A percentile compares a stretch with the other conserved stretches of the same genome.
Conservation (phyloP, 1,140 invertebrate species). For the Drosophila funebris region DNA sequence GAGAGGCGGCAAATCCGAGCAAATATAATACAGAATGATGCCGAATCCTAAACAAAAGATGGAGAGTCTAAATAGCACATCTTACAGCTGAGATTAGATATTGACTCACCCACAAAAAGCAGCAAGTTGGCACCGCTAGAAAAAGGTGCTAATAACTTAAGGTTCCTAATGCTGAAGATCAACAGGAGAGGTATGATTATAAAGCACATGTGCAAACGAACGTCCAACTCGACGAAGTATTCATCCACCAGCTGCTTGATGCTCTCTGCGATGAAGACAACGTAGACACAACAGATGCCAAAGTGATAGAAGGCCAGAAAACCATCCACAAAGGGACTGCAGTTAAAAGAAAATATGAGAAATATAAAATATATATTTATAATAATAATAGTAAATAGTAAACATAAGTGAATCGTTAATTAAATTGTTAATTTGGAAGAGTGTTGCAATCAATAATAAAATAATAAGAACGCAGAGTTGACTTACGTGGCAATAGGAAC, state of each 20-base stretch:
- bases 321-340: constrained; percentile 86
- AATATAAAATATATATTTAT: too few relatives aligned
- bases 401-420: not conserved
- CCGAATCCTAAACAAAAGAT: constrained; percentile 83
- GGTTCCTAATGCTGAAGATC: constrained; percentile 90
- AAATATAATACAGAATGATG: constrained; percentile 89
- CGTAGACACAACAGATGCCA: constrained; percentile 95
- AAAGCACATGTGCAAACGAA: constrained; percentile 82
- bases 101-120: constrained; percentile 86
- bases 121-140: constrained; percentile 91
- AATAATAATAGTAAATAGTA: not conserved
- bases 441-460: too few relatives aligned
- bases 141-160: constrained; percentile 92
- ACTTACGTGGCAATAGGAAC: constrained; percentile 86
- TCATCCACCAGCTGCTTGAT: constrained; percentile 86
- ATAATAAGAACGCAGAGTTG: too few relatives aligned
- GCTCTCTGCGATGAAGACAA: constrained; percentile 92
- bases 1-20: constrained; percentile 86
- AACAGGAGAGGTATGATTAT: constrained; percentile 88
- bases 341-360: constrained; percentile 10
- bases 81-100: not conserved
- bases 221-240: constrained; percentile 80
- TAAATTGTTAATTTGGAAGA: too few relatives aligned
- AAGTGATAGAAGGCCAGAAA: constrained; percentile 94
- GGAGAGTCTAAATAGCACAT: not conserved